phyloP scores from a whole-genome alignment of 1,140 invertebrate species.

The Drosophila bocki region DNA sequence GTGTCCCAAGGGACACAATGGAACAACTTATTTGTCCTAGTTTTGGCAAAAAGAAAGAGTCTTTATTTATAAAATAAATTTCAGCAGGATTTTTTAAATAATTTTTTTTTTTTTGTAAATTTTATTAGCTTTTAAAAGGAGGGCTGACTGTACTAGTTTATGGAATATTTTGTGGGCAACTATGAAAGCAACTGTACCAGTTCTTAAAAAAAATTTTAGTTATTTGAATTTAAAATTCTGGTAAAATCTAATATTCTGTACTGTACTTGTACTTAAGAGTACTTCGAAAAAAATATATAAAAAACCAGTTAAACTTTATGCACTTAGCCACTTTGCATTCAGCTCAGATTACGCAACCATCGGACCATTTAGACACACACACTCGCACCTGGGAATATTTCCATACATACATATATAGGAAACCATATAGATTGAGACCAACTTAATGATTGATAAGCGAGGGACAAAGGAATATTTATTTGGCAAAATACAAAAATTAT shows the following conservation, averaged over 20 bases:
- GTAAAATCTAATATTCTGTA: neutral
- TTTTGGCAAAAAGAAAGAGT: neutral
- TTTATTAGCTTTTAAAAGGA: neutral
- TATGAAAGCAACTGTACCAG: conserved; percentile 9
- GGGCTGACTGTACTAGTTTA: neutral
- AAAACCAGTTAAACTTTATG: conserved; percentile 49
- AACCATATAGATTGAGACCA: conserved; percentile 40
- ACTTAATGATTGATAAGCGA: conserved; percentile 35
- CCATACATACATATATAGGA: neutral
- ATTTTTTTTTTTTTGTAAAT: too few species aligned
- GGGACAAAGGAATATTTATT: conserved; percentile 1
- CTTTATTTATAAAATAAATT: neutral
- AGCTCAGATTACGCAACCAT: conserved; percentile 49
- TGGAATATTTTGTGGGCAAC: conserved; percentile 1
- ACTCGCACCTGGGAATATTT: neutral
- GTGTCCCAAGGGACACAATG: conserved; percentile 16
- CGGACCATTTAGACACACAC: conserved; percentile 34
- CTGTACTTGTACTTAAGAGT: neutral
- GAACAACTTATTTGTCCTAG: neutral
- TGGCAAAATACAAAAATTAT: neutral
- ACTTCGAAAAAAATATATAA: neutral
- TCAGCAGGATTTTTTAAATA: neutral
- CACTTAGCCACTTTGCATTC: conserved; percentile 54
- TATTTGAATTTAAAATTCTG: neutral
- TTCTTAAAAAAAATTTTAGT: neutral